Evolutionary conservation across 2,888 invertebrate genomes (phyloP), one percentile per base, ranked within the genome.

Genomic region (Thereva unica): DNA sequence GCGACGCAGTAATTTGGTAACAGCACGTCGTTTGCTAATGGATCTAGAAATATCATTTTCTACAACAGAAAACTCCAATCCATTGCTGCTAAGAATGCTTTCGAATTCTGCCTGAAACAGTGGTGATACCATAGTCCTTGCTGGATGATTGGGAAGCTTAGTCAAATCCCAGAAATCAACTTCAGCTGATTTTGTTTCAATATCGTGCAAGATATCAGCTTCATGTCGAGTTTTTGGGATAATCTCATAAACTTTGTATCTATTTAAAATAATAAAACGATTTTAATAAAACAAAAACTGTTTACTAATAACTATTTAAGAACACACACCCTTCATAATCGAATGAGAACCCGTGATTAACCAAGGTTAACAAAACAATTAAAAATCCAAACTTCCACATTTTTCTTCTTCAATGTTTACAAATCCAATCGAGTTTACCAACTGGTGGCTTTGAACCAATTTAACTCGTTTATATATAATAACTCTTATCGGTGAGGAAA

Each of bases 211-310:
- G 10, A 4, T 7, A 8, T 59, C n/a, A n/a, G 10, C n/a, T 59
- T 59, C 12, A 4, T 59, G 4, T 37, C 38, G 38, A 59, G 45
- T 59, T 59, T 59, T 7, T 5, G 59, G 49, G 1, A 8, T 8
- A 38, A 38, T 40, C 8, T 47, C 47, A 38, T 59, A 59, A 23
- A 59, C 49, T 9, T 41, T 38, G 23, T 59, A 59, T n/a, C 59
- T 59, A 6, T 47, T 47, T 12, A 7, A 35, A 47, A 47, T 10
- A 23, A 23, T 23, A 23, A 23, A 23, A 23, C 23, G 23, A 23
- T 23, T 23, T 23, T 23, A 23, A 23, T 23, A 23, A 23, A 23
- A 23, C 23, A 23, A 23, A 23, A 23, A 23, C 23, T 23, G 23
- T 23, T 23, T 23, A 23, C 23, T 23, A 23, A 23, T 23, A 23